Evolutionary conservation across 2,113 vertebrate species (phyloP).

Genomic region (Polyodon spathula): DNA sequence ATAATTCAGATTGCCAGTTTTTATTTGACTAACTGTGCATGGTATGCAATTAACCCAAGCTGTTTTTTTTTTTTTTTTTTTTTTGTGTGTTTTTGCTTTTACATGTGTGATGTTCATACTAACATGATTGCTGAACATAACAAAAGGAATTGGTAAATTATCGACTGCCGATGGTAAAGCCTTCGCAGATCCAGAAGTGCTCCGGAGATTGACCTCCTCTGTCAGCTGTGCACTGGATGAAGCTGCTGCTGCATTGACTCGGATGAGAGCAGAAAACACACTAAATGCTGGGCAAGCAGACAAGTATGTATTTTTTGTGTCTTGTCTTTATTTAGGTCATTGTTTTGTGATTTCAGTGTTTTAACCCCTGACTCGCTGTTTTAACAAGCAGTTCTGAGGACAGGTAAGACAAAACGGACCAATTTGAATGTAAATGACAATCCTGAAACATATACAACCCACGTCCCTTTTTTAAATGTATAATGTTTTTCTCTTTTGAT

Average conservation of each 20-base stretch:
- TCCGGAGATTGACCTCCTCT: constrained; percentile 90
- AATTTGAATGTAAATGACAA: no score
- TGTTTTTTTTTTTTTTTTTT: background rate
- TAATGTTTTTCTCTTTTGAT: no score
- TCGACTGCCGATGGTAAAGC: constrained; percentile 99
- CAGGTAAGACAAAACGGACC: no score
- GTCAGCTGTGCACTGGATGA: constrained; percentile 97
- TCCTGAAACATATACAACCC: no score
- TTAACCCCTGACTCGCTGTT: background rate
- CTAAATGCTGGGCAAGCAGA: constrained; percentile 90
- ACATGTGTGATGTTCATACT: constrained; percentile 45
- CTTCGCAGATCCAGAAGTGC: constrained; percentile 98
- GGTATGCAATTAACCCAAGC: constrained; percentile 41
- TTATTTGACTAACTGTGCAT: constrained; percentile 44
- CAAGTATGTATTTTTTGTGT: constrained; percentile 76
- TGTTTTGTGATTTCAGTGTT: background rate
- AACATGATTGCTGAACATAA: constrained; percentile 43
- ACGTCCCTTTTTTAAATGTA: no score
- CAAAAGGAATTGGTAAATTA: constrained; percentile 96
- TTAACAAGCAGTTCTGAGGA: background rate
- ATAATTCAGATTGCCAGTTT: no score
- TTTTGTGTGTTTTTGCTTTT: background rate
- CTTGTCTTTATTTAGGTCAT: background rate
- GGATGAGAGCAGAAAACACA: constrained; percentile 95
- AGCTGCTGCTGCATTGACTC: constrained; percentile 89